Base-by-base conservation (phyloP, 2,113 vertebrate genomes). In the Pogona vitticeps region DNA sequence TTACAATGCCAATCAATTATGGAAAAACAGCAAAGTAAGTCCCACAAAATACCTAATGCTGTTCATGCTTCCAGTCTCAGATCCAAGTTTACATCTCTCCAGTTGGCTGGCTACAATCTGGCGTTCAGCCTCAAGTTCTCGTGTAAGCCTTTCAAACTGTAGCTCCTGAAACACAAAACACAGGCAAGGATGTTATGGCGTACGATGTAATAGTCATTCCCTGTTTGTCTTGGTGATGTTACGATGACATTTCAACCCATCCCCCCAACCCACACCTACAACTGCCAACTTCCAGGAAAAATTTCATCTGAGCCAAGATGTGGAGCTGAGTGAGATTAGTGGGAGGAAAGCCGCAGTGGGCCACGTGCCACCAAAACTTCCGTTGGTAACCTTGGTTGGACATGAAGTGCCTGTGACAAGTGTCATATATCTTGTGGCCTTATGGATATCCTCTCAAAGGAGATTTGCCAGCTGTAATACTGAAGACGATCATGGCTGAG, bases 41-140 rank as follows among this genome's bases (percentile, higher is more conserved):
- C 77, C 0, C 10, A 0, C 59, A n/a, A 67, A 3, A 81, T 98
- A 99, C 98, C 98, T 99, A 95, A 99, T 98, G 96, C 98, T 99
- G 97, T 98, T 99, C 98, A 99, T 98, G 97, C 98, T 99, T 95
- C 98, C 98, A 0, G 98, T 97, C 92, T 99, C 98, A 56, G 98
- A 98, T 94, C 98, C 98, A 89, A 99, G 97, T 94, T 99, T 99
- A 98, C 99, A 99, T 98, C 98, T 96, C 97, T 99, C 98, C 95
- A 99, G 96, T 84, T 99, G 99, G 93, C 98, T 99, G 59, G 98
- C 98, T 1, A 99, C 98, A 90, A 99, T 99, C 88, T 99, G 98
- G 94, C 98, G 98, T 91, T 99, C 98, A 9, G 98, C 98, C 94
- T 99, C 98, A 92, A 99, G 98, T 94, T 99, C 98, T 92, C 98